A percentile compares a stretch with the other conserved stretches of the same genome.
Conservation (phyloP, 2,888 invertebrate species). For the Disparrhopalites patrizii region DNA sequence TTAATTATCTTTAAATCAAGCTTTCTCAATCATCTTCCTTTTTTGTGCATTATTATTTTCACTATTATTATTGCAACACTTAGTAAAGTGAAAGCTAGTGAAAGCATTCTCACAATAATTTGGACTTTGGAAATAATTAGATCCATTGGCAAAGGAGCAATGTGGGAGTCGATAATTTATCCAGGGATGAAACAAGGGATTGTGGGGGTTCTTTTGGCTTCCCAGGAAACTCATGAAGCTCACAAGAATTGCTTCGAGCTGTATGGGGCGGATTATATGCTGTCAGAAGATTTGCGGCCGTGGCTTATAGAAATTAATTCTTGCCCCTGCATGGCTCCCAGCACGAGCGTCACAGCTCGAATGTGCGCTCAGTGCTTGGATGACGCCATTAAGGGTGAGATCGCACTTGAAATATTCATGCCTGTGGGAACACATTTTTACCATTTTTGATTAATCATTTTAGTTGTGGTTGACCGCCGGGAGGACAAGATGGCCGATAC, state of each 20-base stretch:
- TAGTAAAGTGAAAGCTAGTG: background rate
- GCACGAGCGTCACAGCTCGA: constrained; percentile 75
- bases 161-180: constrained; percentile 58
- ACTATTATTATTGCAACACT: too few species aligned
- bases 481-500: constrained; percentile 69
- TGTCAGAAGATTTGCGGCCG: constrained; percentile 76
- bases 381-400: constrained; percentile 77
- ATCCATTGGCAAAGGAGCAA: constrained; percentile 29
- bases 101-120: too few species aligned
- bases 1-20: background rate
- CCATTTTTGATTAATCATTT: constrained; percentile 48
- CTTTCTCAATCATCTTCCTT: background rate
- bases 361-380: constrained; percentile 76
- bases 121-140: too few species aligned
- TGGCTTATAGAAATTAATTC: constrained; percentile 93
- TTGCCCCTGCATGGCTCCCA: constrained; percentile 78
- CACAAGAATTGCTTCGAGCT: constrained; percentile 77
- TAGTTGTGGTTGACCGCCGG: constrained; percentile 73
- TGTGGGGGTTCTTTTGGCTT: constrained; percentile 71
- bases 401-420: background rate
- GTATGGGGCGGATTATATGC: constrained; percentile 88
- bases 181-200: constrained; percentile 81
- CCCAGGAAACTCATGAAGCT: constrained; percentile 59
- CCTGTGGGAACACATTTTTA: too few species aligned
- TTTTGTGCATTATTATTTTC: background rate